These are phyloP conservation scores for Mirounga angustirostris DNA, from an alignment of 2,113 vertebrate species.

Conservation along the genomic window DNA sequence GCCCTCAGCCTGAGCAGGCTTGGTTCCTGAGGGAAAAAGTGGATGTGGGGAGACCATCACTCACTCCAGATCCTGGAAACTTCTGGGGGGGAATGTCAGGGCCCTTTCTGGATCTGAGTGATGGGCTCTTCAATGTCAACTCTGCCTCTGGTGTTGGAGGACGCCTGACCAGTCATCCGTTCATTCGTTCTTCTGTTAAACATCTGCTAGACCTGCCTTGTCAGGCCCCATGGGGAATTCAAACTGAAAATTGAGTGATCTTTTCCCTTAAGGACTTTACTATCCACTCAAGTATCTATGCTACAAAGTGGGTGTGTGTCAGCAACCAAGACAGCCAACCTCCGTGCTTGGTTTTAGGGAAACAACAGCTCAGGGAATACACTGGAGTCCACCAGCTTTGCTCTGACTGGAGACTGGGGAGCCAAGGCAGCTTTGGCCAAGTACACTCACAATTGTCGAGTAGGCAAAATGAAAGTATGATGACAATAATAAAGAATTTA, in stretches of 20 bases:
- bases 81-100: background rate
- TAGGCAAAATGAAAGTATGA: fast-evolving
- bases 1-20: background rate
- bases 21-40: background rate
- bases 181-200: background rate
- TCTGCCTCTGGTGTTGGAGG: background rate
- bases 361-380: background rate
- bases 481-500: background rate
- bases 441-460: fast-evolving
- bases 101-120: background rate
- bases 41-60: background rate
- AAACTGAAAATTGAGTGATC: background rate
- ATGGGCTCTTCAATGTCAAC: background rate
- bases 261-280: background rate
- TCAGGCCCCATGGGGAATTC: background rate
- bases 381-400: fast-evolving
- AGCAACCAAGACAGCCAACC: background rate
- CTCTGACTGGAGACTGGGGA: background rate
- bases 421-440: background rate
- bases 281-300: no score
- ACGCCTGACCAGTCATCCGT: fast-evolving
- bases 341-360: background rate
- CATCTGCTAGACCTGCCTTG: background rate
- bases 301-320: background rate
- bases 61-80: background rate